Base-by-base conservation (phyloP, 1,140 invertebrate genomes). In the Drosophila pandora region DNA sequence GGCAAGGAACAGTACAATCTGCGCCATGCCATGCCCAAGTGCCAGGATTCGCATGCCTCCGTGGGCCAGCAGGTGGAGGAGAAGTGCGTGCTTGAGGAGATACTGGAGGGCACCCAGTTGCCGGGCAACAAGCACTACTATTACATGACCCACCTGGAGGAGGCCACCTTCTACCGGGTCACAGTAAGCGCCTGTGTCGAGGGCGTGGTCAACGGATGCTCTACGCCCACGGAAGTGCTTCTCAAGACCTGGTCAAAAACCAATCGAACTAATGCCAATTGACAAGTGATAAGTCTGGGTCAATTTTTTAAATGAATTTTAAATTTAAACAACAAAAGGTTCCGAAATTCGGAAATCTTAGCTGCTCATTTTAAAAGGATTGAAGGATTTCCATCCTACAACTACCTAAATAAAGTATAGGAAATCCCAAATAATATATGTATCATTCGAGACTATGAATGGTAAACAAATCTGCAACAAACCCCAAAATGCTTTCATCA, bases 131-230 rank as follows among this genome's bases (percentile, higher is more conserved):
- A 69, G 30, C 83, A 91, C 12, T 80, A 37, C 21, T 80, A 71
- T 22, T 73, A 60, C 3, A 21, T 74, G 2, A 45, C 63, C 0
- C 32, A 68, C 2, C 34, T 91, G 17, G 7, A 70, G n/a, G 57
- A 69, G 17, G 22, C 75, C 10, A 50, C 58, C 41, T 63, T 32
- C 7, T 91, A 91, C 69, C 76, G 72, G 3, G 64, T 91, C 2
- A 63, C 69, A 13, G 57, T 91, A 0, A 60, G 78, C 0, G 90
- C 90, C 2, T 91, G 90, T 62, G 85, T 76, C 0, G 63, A 74
- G 0, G 71, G 58, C 22, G 55, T 91, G 43, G 22, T 71, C 32
- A 91, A 91, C 43, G 87, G 80, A 0, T 91, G 90, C 23, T 90
- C 90, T 5, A 67, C 62, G 3, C 83, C 83, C 0, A 13, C 68